Conservation (phyloP, 2,888 invertebrate genomes). For the Hybos culiciformis region DNA sequence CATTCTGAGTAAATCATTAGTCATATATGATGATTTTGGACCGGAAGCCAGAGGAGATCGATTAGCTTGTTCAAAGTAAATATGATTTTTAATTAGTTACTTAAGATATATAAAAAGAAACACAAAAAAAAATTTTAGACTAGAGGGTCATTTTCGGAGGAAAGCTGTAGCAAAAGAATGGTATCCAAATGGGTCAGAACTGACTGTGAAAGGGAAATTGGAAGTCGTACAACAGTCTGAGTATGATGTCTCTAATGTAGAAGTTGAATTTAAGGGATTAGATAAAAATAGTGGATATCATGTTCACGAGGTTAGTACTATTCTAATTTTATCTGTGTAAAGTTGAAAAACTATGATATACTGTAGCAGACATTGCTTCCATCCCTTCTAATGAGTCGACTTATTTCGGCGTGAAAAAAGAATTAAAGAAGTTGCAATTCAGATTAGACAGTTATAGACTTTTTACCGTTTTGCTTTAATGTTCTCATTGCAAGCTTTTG, state of each 20-base stretch:
- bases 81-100: slow-evolving; percentile 2
- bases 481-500: no score
- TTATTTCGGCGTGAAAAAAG: no score
- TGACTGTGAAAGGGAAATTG: slow-evolving; percentile 55
- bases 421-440: no score
- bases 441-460: no score
- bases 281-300: slow-evolving; percentile 57
- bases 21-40: slow-evolving; percentile 76
- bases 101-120: slow-evolving; percentile 8
- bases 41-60: slow-evolving; percentile 79
- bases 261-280: slow-evolving; percentile 61
- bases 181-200: slow-evolving; percentile 64
- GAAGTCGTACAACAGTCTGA: slow-evolving; percentile 77
- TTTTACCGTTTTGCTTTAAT: no score
- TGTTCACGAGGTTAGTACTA: slow-evolving; percentile 56
- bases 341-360: not conserved
- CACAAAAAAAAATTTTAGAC: slow-evolving; percentile 37
- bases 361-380: no score
- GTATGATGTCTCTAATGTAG: slow-evolving; percentile 68
- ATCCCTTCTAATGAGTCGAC: no score
- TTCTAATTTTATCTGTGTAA: not conserved
- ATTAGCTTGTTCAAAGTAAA: slow-evolving; percentile 74
- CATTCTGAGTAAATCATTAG: slow-evolving; percentile 62
- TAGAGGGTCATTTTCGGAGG: slow-evolving; percentile 57
- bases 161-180: slow-evolving; percentile 79